A percentile compares a stretch with the other conserved stretches of the same genome.
Evolutionary conservation across 2,797 vertebrate genomes (phyloP).

Genomic region (Lepus townsendii): DNA sequence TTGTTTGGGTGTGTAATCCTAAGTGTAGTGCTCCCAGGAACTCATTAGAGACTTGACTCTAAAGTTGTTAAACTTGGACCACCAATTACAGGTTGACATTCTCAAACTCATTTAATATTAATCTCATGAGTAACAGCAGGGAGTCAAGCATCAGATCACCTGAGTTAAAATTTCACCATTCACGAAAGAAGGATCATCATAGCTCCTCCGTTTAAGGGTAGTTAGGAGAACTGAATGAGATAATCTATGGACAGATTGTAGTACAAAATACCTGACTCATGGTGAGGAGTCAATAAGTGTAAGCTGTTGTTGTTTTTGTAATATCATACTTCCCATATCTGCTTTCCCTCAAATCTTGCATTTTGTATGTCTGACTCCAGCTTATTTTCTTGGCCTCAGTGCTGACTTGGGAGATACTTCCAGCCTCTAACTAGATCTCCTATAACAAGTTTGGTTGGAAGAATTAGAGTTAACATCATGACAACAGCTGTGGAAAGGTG

Average conservation of each 20-base stretch:
- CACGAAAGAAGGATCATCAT: slow-evolving; percentile 36
- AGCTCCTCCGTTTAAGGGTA: background rate
- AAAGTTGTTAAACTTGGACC: slow-evolving; percentile 21
- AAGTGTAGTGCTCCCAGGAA: slow-evolving; percentile 37
- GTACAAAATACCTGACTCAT: background rate
- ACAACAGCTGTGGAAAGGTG: slow-evolving; percentile 16
- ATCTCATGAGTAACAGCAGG: slow-evolving; percentile 25
- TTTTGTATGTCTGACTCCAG: slow-evolving; percentile 50
- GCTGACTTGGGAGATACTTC: slow-evolving; percentile 29
- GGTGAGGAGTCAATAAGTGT: slow-evolving; percentile 27
- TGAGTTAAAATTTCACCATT: slow-evolving; percentile 18
- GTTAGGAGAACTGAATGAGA: slow-evolving; percentile 8
- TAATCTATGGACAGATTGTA: background rate
- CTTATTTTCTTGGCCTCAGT: background rate
- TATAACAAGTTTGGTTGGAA: slow-evolving; percentile 38
- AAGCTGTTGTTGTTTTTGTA: background rate
- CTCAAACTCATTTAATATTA: slow-evolving; percentile 41
- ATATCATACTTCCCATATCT: slow-evolving; percentile 20
- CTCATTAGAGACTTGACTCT: background rate
- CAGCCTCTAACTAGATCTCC: background rate
- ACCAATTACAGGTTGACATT: slow-evolving; percentile 1
- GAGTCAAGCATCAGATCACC: background rate
- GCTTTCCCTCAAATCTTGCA: slow-evolving; percentile 23
- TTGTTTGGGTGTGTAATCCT: slow-evolving; percentile 36
- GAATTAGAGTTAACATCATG: slow-evolving; percentile 49